Percentiles rank a stretch among this genome's conserved stretches.
Evolutionary conservation across 1,140 invertebrate genomes (phyloP).

Genomic region (Euwallacea fornicatus): DNA sequence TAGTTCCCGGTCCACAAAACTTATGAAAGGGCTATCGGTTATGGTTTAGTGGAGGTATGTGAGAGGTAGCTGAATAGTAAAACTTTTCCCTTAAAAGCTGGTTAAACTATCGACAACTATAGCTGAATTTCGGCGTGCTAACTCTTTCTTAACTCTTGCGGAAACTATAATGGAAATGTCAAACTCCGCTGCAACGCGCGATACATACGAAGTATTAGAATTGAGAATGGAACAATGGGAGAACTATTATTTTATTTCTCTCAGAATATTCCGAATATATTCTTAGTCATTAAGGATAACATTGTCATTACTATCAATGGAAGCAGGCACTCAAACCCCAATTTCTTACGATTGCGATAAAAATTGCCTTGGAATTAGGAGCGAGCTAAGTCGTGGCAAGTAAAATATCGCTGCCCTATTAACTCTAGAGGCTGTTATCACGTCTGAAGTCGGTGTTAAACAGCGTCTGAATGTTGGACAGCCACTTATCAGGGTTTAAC

Average conservation of each 20-base stretch:
- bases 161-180: slow-evolving; percentile 25
- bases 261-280: no score
- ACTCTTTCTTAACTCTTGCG: not conserved
- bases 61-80: not conserved
- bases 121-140: not conserved
- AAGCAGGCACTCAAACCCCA: no score
- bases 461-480: slow-evolving; percentile 30
- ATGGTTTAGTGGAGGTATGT: no score
- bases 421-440: slow-evolving; percentile 28
- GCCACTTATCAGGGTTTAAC: slow-evolving; percentile 34
- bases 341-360: slow-evolving; percentile 6
- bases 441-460: slow-evolving; percentile 25
- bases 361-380: slow-evolving; percentile 25
- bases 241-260: no score
- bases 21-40: no score
- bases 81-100: slow-evolving; percentile 2
- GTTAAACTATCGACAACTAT: slow-evolving; percentile 12
- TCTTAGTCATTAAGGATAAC: no score
- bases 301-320: no score
- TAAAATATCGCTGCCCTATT: slow-evolving; percentile 32
- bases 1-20: no score
- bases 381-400: slow-evolving; percentile 12
- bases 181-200: slow-evolving; percentile 8
- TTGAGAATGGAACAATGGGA: no score
- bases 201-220: not conserved